phyloP scores from a whole-genome alignment of 2,888 invertebrate species.

The Molanna angustata region DNA sequence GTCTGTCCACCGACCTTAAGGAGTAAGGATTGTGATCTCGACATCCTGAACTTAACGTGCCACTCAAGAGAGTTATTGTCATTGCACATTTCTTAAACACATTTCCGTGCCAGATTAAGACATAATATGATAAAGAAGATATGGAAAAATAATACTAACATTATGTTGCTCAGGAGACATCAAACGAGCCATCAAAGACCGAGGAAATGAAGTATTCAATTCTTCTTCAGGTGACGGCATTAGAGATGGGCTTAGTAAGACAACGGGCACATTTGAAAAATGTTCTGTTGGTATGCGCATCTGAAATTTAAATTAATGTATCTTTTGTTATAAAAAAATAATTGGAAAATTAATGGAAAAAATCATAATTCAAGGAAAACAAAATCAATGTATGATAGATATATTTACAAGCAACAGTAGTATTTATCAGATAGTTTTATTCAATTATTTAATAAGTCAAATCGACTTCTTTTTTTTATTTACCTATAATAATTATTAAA shows the following conservation, averaged over 20 bases:
- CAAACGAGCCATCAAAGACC: constrained; percentile 63
- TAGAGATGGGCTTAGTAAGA: constrained; percentile 81
- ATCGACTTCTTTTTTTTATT: too few relatives aligned
- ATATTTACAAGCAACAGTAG: too few relatives aligned
- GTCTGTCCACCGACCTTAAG: too few relatives aligned
- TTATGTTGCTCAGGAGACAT: constrained; percentile 53
- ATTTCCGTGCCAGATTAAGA: too few relatives aligned
- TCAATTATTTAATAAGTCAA: too few relatives aligned
- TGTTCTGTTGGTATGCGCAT: constrained; percentile 96
- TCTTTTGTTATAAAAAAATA: constrained; percentile 10
- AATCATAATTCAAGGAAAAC: neutral
- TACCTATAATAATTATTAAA: too few relatives aligned
- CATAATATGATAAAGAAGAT: too few relatives aligned
- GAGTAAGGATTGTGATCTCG: too few relatives aligned
- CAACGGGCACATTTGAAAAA: constrained; percentile 92
- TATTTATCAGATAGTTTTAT: too few relatives aligned
- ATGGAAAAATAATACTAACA: constrained; percentile 15
- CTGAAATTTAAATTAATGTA: constrained; percentile 46
- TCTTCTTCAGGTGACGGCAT: constrained; percentile 75
- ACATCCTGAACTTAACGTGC: too few relatives aligned
- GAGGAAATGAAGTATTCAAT: constrained; percentile 62
- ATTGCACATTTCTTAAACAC: too few relatives aligned
- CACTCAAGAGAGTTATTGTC: too few relatives aligned
- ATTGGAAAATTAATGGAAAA: constrained; percentile 8
- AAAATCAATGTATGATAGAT: neutral